Conservation (phyloP, 2,113 vertebrate genomes). For the Lota lota region DNA sequence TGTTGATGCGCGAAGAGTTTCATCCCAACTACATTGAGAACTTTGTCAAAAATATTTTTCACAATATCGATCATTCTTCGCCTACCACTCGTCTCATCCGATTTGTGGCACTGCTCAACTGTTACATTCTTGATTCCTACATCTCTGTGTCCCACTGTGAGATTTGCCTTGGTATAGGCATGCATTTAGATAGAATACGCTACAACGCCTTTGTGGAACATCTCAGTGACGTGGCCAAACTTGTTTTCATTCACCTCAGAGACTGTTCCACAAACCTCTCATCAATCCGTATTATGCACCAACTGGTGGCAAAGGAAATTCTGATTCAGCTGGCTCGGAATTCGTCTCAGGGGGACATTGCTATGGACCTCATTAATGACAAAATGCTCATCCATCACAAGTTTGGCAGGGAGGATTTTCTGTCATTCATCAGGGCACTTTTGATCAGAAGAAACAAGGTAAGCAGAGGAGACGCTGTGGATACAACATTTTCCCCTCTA, state of each 20-base stretch:
- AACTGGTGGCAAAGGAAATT: slow-evolving; percentile 70
- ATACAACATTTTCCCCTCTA: slow-evolving; percentile 67
- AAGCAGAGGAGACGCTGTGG: slow-evolving; percentile 65
- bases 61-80: slow-evolving; percentile 49
- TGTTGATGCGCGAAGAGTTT: slow-evolving; percentile 70
- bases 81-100: slow-evolving; percentile 53
- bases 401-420: slow-evolving; percentile 59
- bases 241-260: slow-evolving; percentile 69
- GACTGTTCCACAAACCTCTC: slow-evolving; percentile 53
- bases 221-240: slow-evolving; percentile 60
- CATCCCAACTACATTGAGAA: slow-evolving; percentile 37
- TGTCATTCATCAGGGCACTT: slow-evolving; percentile 62
- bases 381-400: slow-evolving; percentile 63
- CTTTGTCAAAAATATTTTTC: slow-evolving; percentile 61
- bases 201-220: slow-evolving; percentile 54
- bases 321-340: slow-evolving; percentile 58
- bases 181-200: slow-evolving; percentile 14
- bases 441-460: slow-evolving; percentile 69
- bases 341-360: slow-evolving; percentile 60
- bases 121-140: slow-evolving; percentile 58
- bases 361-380: slow-evolving; percentile 59
- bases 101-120: slow-evolving; percentile 67
- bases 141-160: slow-evolving; percentile 75
- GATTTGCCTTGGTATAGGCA: slow-evolving; percentile 53
- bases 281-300: slow-evolving; percentile 67